A percentile compares a stretch with the other conserved stretches of the same genome.
These are phyloP conservation scores for Orientallactaga bullata DNA, from an alignment of 2,113 vertebrate species.

Conservation along the genomic window DNA sequence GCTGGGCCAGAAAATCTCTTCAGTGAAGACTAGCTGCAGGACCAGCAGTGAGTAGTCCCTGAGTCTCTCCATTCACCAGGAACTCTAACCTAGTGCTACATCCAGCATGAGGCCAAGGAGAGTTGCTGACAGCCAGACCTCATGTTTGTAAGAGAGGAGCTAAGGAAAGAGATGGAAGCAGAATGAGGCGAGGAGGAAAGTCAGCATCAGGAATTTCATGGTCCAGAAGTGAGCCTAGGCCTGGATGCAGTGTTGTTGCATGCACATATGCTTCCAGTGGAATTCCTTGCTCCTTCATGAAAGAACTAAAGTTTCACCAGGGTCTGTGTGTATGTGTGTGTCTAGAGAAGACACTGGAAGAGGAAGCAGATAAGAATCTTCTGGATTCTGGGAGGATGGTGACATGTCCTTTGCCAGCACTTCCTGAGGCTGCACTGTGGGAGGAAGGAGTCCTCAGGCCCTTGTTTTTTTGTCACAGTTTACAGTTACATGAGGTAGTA, in stretches of 20 bases:
- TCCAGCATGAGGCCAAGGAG: not conserved
- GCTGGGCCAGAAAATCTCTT: not conserved
- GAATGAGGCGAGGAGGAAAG: not conserved
- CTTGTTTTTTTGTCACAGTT: not conserved
- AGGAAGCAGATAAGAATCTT: not conserved
- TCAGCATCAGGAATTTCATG: not conserved
- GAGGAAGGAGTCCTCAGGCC: not conserved
- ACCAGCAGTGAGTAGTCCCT: not conserved
- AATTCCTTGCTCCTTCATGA: not conserved
- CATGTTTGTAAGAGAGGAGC: not conserved
- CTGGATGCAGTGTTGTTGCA: rapidly evolving
- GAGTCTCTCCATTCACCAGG: not conserved
- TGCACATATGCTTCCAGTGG: not conserved
- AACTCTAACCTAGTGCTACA: not conserved
- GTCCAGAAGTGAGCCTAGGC: not conserved
- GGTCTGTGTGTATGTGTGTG: not conserved
- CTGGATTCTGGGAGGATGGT: no score
- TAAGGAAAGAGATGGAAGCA: not conserved
- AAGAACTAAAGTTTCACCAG: not conserved
- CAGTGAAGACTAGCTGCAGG: not conserved
- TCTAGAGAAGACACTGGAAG: not conserved
- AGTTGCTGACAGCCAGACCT: not conserved
- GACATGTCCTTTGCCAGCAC: rapidly evolving
- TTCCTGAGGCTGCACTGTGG: not conserved
- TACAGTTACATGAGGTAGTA: rapidly evolving